Base-by-base conservation (phyloP, 2,888 invertebrate species). In the Acrobasis consociella region DNA sequence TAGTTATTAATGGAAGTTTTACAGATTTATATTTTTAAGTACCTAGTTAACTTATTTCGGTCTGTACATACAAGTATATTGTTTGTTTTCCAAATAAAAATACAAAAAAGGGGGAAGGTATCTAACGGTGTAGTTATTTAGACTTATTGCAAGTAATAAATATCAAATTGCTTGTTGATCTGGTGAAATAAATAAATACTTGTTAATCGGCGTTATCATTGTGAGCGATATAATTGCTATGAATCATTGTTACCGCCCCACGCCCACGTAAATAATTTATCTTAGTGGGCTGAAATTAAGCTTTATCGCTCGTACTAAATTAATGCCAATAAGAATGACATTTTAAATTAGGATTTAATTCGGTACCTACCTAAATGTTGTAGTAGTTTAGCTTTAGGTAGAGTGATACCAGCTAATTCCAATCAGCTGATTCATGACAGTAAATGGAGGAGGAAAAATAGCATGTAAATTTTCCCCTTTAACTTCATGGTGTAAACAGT, bases 251-350 rank as follows among this genome's bases (percentile, higher is more conserved):
- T 22, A 2, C 10, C 42, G 42, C 42, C 42, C 42, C 42, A 58
- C 58, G 22, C 46, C 58, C 49, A 46, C 56, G 31, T 22, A 58
- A 17, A 16, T 9, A 46, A 22, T 58, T n/a, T 58, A 22, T 58
- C 46, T 58, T 8, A n/a, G 22, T 46, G 38, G 55, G 38, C 31
- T 51, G 55, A 55, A 55, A 55, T 38, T 10, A 38, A n/a, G 55
- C 55, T 55, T 42, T 39, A 55, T 39, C 55, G 16, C 10, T 39
- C 15, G 13, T 17, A 51, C 50, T 51, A 17, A 51, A 22, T 22
- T 10, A 51, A 9, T 22, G 17, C 50, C 17, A 17, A 51, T 51
- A 51, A 50, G 17, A 11, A n/a, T n/a, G n/a, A 13, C 22, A 13
- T 22, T 51, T 51, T 51, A 11, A 22, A 22, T 22, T 22, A 3